Percentiles rank a stretch among this genome's conserved stretches.
Conservation (phyloP, 2,797 vertebrate species). For the Chrysocyon brachyurus region DNA sequence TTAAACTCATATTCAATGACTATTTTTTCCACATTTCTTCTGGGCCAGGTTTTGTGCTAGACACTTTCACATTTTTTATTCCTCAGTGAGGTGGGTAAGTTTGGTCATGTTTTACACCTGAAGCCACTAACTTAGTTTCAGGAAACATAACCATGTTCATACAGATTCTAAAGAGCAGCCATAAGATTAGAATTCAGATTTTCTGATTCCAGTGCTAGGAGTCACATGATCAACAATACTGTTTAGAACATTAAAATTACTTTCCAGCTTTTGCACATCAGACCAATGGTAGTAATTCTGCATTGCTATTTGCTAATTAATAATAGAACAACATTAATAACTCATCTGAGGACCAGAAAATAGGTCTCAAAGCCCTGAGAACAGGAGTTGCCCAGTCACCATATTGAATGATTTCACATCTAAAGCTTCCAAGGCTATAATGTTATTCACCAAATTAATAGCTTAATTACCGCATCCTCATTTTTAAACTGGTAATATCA, state of each 20-base stretch:
- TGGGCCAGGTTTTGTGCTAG: neutral
- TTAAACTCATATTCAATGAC: neutral
- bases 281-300: neutral
- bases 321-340: neutral
- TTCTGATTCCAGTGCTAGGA: neutral
- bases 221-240: neutral
- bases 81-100: neutral
- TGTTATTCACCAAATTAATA: neutral
- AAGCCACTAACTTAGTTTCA: neutral
- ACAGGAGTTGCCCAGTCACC: neutral
- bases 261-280: constrained; percentile 5
- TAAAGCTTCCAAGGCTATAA: neutral
- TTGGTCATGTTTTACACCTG: constrained; percentile 26
- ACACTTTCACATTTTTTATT: neutral
- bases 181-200: constrained; percentile 2
- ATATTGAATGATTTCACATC: neutral
- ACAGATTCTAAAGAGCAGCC: neutral
- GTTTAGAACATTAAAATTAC: neutral
- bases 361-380: neutral
- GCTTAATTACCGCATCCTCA: constrained; percentile 3
- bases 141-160: neutral
- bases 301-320: neutral
- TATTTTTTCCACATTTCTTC: constrained; percentile 4
- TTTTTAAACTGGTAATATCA: constrained; percentile 10
- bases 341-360: neutral